Evolutionary conservation across 2,797 vertebrate species (phyloP), one percentile per base, ranked within the genome.

Genomic region (Myripristis murdjan): DNA sequence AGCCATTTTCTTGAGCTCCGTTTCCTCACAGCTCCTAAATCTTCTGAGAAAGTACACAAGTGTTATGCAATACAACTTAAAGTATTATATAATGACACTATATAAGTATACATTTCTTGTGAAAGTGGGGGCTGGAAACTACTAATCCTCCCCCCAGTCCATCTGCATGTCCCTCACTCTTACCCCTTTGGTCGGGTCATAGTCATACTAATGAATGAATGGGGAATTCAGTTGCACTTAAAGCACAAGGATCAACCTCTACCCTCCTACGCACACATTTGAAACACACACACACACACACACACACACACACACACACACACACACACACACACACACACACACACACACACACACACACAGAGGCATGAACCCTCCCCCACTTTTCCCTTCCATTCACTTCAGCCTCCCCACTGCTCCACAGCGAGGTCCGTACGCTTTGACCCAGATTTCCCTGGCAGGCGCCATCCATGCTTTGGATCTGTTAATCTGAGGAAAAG

Each of bases 371-470:
- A 51, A 69, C 63, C 62, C 56, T 73, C 82, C 81, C 83, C 79
- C 83, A 67, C 79, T 49, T 60, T 37, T 22, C 46, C 24, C 26
- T 51, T 63, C 64, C 60, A 61, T 72, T 75, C 73, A 71, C 24
- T 74, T 37, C 24, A 65, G 26, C 60, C 69, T 67, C 73, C 71
- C 52, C 37, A 26, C 71, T 41, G 70, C 62, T 76, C 75, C 59
- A 43, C 53, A 61, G 60, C 57, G 71, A 76, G 23, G 41, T 58
- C 70, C 28, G 16, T 66, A 58, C 23, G 70, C 77, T 67, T 18
- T 87, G 87, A 91, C 91, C 87, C 81, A 90, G 77, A 87, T 89
- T 88, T 74, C 53, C 60, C 60, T 43, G 22, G 73, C 77, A 69
- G 70, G 62, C 31, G 12, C 33, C 44, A 53, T 58, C 35, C 67